phyloP scores from a whole-genome alignment of 2,888 invertebrate species.

The Drosophila nr. perissopoda region DNA sequence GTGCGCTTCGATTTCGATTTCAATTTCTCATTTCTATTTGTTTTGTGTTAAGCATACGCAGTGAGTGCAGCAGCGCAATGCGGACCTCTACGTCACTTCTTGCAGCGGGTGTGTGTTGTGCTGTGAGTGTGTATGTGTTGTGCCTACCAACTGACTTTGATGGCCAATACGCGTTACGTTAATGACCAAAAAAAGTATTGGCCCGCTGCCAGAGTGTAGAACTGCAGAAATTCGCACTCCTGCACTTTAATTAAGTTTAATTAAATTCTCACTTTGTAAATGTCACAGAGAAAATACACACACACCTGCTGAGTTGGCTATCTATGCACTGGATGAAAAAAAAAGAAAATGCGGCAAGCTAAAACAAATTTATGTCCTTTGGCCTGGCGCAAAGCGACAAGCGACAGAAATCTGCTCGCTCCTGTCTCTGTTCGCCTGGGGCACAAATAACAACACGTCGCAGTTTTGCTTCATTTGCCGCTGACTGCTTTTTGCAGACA shows the following conservation, averaged over 20 bases:
- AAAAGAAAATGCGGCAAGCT: slow-evolving; percentile 65
- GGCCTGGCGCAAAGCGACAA: slow-evolving; percentile 72
- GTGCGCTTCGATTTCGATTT: slow-evolving; percentile 46
- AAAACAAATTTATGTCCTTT: slow-evolving; percentile 72
- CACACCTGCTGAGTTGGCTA: slow-evolving; percentile 23
- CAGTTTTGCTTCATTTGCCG: slow-evolving; percentile 76
- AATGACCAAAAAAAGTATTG: slow-evolving; percentile 57
- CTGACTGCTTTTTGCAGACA: slow-evolving; percentile 62
- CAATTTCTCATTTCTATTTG: slow-evolving; percentile 52
- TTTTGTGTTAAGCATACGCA: slow-evolving; percentile 76
- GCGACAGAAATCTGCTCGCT: slow-evolving; percentile 72
- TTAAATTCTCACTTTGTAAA: slow-evolving; percentile 79
- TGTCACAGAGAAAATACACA: slow-evolving; percentile 59
- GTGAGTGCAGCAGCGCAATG: slow-evolving; percentile 34
- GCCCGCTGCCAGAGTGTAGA: slow-evolving; percentile 52
- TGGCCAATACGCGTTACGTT: slow-evolving; percentile 26
- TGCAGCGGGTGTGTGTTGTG: slow-evolving; percentile 2
- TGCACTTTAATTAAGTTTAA: slow-evolving; percentile 79
- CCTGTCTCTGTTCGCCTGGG: slow-evolving; percentile 21
- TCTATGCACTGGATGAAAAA: slow-evolving; percentile 48
- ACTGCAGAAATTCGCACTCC: slow-evolving; percentile 41
- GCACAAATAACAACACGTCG: slow-evolving; percentile 74
- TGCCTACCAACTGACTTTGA: slow-evolving; percentile 28
- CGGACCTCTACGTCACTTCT: not conserved
- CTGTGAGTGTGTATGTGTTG: not conserved